phyloP scores from a whole-genome alignment of 2,888 invertebrate species.

The Mythimna impura region DNA sequence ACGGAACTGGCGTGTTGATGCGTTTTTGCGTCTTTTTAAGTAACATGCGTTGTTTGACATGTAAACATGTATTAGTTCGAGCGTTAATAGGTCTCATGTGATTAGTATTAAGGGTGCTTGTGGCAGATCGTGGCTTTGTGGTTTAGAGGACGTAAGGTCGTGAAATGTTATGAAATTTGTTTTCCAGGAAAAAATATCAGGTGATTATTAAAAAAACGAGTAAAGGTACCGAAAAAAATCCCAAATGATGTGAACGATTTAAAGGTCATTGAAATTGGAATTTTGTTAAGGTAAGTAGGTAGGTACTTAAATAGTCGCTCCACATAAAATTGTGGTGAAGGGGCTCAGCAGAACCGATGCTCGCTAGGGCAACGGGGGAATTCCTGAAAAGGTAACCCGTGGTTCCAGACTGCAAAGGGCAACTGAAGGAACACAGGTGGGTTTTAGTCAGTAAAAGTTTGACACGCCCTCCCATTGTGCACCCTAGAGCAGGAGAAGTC shows the following conservation, averaged over 20 bases:
- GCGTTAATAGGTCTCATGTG: constrained; percentile 51
- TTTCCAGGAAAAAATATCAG: background rate
- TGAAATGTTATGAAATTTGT: constrained; percentile 3
- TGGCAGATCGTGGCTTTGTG: constrained; percentile 6
- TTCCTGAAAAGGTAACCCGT: no score
- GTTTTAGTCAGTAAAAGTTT: no score
- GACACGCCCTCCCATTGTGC: no score
- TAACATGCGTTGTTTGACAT: constrained; percentile 45
- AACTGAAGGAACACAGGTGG: no score
- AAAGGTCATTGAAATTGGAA: background rate
- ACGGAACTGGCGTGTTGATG: constrained; percentile 25
- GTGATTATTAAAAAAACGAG: background rate
- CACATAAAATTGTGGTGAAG: no score
- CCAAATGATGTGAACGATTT: background rate
- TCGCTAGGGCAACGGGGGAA: no score
- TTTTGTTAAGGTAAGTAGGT: no score
- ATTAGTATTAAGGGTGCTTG: constrained; percentile 29
- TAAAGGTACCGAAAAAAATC: background rate
- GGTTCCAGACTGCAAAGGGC: no score
- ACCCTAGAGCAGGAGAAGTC: no score
- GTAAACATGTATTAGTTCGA: constrained; percentile 52
- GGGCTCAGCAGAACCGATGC: no score
- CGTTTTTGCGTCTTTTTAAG: constrained; percentile 46
- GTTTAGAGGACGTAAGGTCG: background rate
- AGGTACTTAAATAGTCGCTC: no score